A percentile compares a stretch with the other conserved stretches of the same genome.
Evolutionary conservation across 2,113 vertebrate species (phyloP).

Genomic region (Eubucco bourcierii): DNA sequence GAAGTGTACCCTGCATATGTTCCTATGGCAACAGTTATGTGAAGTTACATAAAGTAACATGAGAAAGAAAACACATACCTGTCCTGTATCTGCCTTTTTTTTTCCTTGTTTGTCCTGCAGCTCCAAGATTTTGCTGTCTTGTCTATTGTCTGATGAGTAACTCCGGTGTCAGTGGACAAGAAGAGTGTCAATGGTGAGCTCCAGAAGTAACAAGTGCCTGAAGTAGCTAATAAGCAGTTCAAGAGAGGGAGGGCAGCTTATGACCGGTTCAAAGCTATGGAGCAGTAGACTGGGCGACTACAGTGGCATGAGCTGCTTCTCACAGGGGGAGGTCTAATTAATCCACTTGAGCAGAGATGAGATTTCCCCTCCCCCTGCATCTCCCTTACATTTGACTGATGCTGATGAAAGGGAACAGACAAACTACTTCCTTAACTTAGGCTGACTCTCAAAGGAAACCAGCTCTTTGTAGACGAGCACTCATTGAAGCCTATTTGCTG

Average conservation of each 20-base stretch:
- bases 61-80: background rate
- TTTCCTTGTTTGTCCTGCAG: background rate
- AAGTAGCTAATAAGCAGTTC: background rate
- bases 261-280: background rate
- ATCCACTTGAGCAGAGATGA: background rate
- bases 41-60: slow-evolving; percentile 61
- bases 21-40: slow-evolving; percentile 59
- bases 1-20: slow-evolving; percentile 51
- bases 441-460: background rate
- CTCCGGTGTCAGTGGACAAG: fast-evolving
- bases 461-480: background rate
- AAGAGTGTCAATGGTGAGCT: background rate
- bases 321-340: background rate
- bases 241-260: background rate
- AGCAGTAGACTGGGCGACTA: background rate
- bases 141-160: background rate
- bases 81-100: slow-evolving; percentile 33
- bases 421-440: background rate
- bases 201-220: background rate
- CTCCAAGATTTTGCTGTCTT: background rate
- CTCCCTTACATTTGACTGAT: background rate
- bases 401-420: background rate
- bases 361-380: fast-evolving
- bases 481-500: background rate
- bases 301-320: background rate